A percentile compares a stretch with the other conserved stretches of the same genome.
These are phyloP conservation scores for Brachyistius frenatus DNA, from an alignment of 2,113 vertebrate species.

Conservation along the genomic window DNA sequence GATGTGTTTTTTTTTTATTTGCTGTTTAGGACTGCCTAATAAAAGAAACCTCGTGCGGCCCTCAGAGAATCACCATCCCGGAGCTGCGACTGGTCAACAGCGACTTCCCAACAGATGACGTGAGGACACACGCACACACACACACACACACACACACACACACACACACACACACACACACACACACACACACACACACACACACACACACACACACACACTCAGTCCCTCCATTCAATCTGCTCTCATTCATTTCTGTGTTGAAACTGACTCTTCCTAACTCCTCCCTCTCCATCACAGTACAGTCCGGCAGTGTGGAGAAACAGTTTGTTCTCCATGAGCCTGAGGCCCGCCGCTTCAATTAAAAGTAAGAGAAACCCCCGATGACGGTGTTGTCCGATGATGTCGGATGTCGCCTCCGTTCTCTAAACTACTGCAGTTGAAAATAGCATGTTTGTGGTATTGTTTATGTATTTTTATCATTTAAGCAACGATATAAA, in stretches of 20 bases:
- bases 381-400: too few species aligned
- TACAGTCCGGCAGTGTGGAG: slow-evolving; percentile 85
- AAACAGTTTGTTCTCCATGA: slow-evolving; percentile 81
- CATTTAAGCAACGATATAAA: too few species aligned
- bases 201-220: background rate
- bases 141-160: too few species aligned
- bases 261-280: background rate
- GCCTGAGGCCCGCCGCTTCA: slow-evolving; percentile 83
- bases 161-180: too few species aligned
- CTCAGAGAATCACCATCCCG: slow-evolving; percentile 69
- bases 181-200: too few species aligned
- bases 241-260: background rate
- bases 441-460: too few species aligned
- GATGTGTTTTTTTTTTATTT: background rate
- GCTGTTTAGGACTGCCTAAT: slow-evolving; percentile 80
- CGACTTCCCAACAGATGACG: slow-evolving; percentile 83
- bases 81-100: slow-evolving; percentile 69
- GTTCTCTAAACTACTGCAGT: background rate
- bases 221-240: background rate
- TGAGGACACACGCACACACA: slow-evolving; percentile 3
- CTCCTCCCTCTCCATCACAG: slow-evolving; percentile 48
- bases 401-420: background rate
- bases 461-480: too few species aligned
- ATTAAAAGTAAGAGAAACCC: slow-evolving; percentile 85
- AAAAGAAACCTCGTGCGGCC: slow-evolving; percentile 67